phyloP scores from a whole-genome alignment of 1,140 invertebrate genomes.

The Drosophila jambulina region DNA sequence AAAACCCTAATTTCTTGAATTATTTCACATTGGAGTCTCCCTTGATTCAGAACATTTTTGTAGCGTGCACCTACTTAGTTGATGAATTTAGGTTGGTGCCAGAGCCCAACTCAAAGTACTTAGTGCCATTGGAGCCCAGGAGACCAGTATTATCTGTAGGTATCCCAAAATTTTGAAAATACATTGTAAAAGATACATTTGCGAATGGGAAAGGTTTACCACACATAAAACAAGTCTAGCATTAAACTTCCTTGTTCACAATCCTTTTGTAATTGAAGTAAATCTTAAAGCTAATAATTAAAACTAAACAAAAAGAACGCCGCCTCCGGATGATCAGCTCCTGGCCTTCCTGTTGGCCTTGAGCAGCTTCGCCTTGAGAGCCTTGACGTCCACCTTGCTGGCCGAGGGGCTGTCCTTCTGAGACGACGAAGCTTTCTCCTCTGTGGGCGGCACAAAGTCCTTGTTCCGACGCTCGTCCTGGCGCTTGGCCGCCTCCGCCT shows the following conservation, averaged over 20 bases:
- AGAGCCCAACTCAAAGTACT: too few relatives aligned
- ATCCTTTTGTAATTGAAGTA: slow-evolving; percentile 16
- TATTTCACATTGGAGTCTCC: too few relatives aligned
- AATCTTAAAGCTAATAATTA: slow-evolving; percentile 26
- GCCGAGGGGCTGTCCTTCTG: slow-evolving; percentile 35
- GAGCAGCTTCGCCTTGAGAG: slow-evolving; percentile 71
- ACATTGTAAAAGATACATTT: background rate
- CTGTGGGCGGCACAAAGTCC: slow-evolving; percentile 92
- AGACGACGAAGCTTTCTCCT: slow-evolving; percentile 86
- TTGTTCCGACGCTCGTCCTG: slow-evolving; percentile 91
- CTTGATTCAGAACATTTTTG: too few relatives aligned
- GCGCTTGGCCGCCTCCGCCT: slow-evolving; percentile 89
- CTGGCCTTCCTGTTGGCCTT: slow-evolving; percentile 73
- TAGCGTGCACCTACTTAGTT: too few relatives aligned
- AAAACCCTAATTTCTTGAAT: too few relatives aligned
- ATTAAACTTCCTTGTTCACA: background rate
- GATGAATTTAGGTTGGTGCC: too few relatives aligned
- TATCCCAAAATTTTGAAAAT: background rate
- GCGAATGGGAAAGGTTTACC: background rate
- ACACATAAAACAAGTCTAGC: background rate
- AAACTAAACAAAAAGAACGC: slow-evolving; percentile 28
- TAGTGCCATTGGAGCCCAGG: too few relatives aligned
- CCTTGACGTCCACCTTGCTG: slow-evolving; percentile 68
- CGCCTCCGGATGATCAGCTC: slow-evolving; percentile 36
- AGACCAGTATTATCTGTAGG: too few relatives aligned